A percentile compares a stretch with the other conserved stretches of the same genome.
phyloP scores from a whole-genome alignment of 2,888 invertebrate species.

The Lasioglossum villosulum region DNA sequence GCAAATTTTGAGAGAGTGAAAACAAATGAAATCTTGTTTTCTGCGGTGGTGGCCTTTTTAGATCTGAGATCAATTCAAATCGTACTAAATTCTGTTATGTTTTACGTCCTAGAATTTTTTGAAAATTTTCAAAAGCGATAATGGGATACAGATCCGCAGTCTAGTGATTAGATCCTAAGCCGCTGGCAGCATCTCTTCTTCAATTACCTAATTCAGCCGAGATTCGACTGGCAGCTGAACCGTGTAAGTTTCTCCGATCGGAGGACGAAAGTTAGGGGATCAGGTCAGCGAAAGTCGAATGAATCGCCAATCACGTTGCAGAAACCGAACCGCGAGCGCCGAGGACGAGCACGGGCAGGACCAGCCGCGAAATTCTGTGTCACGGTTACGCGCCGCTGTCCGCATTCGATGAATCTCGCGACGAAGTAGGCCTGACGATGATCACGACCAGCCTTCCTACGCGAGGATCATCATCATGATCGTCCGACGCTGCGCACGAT shows the following conservation, averaged over 20 bases:
- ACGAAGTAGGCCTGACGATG: constrained; percentile 53
- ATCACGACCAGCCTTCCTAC: constrained; percentile 52
- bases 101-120: no score
- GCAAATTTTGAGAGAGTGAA: no score
- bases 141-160: no score
- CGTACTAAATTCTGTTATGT: no score
- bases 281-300: constrained; percentile 14
- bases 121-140: no score
- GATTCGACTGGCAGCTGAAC: background rate
- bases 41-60: no score
- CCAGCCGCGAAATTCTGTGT: constrained; percentile 67
- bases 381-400: constrained; percentile 62
- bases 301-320: constrained; percentile 16
- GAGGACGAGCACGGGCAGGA: constrained; percentile 7
- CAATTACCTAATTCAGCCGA: constrained; percentile 3
- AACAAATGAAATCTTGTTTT: no score
- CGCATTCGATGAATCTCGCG: constrained; percentile 48
- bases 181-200: background rate
- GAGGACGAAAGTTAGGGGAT: constrained; percentile 16
- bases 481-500: constrained; percentile 21
- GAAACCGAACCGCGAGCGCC: constrained; percentile 5
- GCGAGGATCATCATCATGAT: constrained; percentile 32
- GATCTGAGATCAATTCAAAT: no score
- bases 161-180: background rate
- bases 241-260: constrained; percentile 7